These are phyloP conservation scores for Leptinotarsa rubiginosa DNA, from an alignment of 2,888 invertebrate species.

Conservation along the genomic window DNA sequence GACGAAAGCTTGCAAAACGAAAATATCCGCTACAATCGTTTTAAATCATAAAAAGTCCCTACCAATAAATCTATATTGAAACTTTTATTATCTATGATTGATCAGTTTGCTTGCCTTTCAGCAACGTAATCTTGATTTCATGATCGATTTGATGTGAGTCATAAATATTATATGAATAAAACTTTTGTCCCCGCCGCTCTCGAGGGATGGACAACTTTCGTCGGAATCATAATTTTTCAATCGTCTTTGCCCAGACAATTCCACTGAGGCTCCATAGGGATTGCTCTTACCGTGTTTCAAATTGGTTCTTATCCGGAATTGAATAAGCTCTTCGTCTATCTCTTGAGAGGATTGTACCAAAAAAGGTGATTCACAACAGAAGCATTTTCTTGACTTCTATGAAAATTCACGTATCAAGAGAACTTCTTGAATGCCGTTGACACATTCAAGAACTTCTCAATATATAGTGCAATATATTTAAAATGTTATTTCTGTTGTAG, in stretches of 20 bases:
- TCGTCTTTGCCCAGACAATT: slow-evolving; percentile 3
- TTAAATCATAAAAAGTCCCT: background rate
- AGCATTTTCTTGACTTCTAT: background rate
- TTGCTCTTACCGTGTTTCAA: slow-evolving; percentile 1
- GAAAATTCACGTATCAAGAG: background rate
- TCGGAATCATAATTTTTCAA: slow-evolving; percentile 16
- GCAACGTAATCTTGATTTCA: background rate
- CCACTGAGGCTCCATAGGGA: background rate
- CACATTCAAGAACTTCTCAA: too few species aligned
- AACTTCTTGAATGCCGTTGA: too few species aligned
- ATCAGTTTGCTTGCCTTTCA: background rate
- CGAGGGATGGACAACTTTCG: background rate
- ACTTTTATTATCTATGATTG: background rate
- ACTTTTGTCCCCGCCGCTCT: background rate
- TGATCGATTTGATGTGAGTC: background rate
- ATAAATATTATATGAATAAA: slow-evolving; percentile 15
- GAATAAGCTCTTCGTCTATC: background rate
- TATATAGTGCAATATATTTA: too few species aligned
- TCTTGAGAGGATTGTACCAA: background rate
- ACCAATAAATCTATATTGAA: background rate
- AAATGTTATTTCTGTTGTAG: too few species aligned
- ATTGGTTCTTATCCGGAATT: slow-evolving; percentile 1
- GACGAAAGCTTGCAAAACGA: background rate
- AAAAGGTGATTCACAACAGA: background rate
- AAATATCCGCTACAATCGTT: background rate